phyloP scores from a whole-genome alignment of 1,140 invertebrate genomes.

The Calliphora vicina region DNA sequence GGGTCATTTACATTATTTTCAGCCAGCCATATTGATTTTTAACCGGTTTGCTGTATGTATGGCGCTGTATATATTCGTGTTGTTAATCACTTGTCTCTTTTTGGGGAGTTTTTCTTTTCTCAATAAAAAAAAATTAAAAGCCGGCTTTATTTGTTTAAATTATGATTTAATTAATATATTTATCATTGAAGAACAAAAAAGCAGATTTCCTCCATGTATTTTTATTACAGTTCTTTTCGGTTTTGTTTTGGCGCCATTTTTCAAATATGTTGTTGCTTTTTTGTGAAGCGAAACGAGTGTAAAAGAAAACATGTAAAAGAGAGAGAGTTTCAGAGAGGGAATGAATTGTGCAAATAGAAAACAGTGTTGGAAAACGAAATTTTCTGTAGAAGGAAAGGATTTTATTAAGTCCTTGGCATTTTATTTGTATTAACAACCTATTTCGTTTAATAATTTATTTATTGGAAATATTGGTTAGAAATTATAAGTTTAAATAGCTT shows the following conservation, averaged over 20 bases:
- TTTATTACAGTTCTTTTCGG: too few relatives aligned
- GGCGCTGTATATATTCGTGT: neutral
- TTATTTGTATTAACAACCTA: too few relatives aligned
- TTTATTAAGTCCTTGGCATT: too few relatives aligned
- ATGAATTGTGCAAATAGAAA: neutral
- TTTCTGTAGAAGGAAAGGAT: too few relatives aligned
- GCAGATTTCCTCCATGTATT: too few relatives aligned
- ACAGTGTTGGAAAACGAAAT: too few relatives aligned
- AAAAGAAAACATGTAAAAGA: neutral
- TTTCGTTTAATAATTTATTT: too few relatives aligned
- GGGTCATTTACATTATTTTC: too few relatives aligned
- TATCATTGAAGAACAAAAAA: too few relatives aligned
- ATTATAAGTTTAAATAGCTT: too few relatives aligned
- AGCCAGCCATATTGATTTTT: conserved; percentile 34
- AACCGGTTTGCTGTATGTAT: conserved; percentile 1
- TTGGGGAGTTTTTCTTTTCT: neutral
- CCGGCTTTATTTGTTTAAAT: neutral
- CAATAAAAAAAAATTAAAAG: neutral
- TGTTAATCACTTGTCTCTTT: neutral
- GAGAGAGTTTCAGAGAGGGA: neutral
- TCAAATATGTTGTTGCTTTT: neutral
- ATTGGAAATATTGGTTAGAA: too few relatives aligned
- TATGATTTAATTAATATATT: neutral
- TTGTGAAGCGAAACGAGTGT: neutral
- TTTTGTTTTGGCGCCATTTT: neutral